A percentile compares a stretch with the other conserved stretches of the same genome.
Evolutionary conservation across 2,888 invertebrate species (phyloP).

Genomic region (Acrocyrtus sp.): DNA sequence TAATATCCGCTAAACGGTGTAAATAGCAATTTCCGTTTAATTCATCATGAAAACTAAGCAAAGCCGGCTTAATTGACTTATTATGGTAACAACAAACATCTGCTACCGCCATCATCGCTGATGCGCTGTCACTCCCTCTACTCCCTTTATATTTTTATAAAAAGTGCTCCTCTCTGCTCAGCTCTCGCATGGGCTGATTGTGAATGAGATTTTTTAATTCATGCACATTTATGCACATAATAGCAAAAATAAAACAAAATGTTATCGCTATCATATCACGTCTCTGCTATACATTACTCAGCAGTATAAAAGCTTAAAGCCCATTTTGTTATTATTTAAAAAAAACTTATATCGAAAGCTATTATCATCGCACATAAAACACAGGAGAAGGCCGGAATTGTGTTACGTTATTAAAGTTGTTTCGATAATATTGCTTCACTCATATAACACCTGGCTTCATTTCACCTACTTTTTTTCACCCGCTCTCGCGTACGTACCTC

Average conservation of each 20-base stretch:
- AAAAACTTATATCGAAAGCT: no score
- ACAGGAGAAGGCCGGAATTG: not conserved
- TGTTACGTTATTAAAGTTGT: not conserved
- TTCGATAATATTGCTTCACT: constrained; percentile 20
- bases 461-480: constrained; percentile 23
- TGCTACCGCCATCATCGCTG: constrained; percentile 4
- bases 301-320: no score
- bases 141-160: not conserved
- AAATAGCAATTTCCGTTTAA: constrained; percentile 43
- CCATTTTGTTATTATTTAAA: no score
- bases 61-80: constrained; percentile 42
- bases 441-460: constrained; percentile 34
- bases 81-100: constrained; percentile 37
- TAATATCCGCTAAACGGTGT: constrained; percentile 31
- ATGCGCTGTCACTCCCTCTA: not conserved
- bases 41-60: constrained; percentile 19
- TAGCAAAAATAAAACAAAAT: no score
- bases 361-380: not conserved
- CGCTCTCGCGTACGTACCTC: not conserved
- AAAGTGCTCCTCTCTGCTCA: not conserved
- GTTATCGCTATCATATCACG: no score
- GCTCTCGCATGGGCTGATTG: not conserved
- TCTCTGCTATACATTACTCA: no score
- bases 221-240: no score
- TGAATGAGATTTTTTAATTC: not conserved